These are phyloP conservation scores for Sussaba pulchella DNA, from an alignment of 2,888 invertebrate species.

Conservation along the genomic window DNA sequence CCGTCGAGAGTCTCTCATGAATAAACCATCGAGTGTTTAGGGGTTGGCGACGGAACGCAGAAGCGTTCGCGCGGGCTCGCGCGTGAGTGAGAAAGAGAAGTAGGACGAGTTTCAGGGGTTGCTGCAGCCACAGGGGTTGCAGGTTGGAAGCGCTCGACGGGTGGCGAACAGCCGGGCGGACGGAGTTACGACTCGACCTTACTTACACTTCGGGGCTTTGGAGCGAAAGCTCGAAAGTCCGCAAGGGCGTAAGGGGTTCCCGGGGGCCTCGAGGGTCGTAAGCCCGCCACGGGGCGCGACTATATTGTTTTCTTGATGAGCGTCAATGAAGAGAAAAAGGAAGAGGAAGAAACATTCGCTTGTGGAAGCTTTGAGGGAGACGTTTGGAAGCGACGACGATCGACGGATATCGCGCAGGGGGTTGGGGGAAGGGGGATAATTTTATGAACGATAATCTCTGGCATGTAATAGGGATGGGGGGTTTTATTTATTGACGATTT, in stretches of 20 bases:
- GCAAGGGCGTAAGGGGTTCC: too few species aligned
- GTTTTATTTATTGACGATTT: too few species aligned
- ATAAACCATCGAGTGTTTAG: slow-evolving; percentile 84
- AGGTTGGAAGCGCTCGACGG: slow-evolving; percentile 59
- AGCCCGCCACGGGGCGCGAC: slow-evolving; percentile 82
- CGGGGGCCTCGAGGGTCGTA: slow-evolving; percentile 73
- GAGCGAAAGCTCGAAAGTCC: slow-evolving; percentile 69
- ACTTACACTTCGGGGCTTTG: slow-evolving; percentile 29
- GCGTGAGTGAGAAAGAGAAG: too few species aligned
- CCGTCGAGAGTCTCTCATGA: slow-evolving; percentile 83
- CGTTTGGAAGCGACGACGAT: background rate
- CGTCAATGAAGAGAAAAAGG: too few species aligned
- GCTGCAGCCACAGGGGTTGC: slow-evolving; percentile 27
- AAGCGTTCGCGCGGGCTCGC: slow-evolving; percentile 10
- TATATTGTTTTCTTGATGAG: slow-evolving; percentile 84
- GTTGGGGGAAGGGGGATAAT: slow-evolving; percentile 34
- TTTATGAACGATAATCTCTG: slow-evolving; percentile 37
- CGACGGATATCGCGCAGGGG: slow-evolving; percentile 7
- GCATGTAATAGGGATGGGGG: too few species aligned
- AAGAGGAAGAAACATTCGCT: slow-evolving; percentile 77
- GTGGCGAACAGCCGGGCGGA: slow-evolving; percentile 53
- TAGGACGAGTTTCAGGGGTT: slow-evolving; percentile 23
- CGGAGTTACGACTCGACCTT: slow-evolving; percentile 57
- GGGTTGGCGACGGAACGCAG: slow-evolving; percentile 61
- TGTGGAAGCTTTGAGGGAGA: slow-evolving; percentile 61